Evolutionary conservation across 2,888 invertebrate species (phyloP), one percentile per base, ranked within the genome.

Genomic region (Escarpia spicata): DNA sequence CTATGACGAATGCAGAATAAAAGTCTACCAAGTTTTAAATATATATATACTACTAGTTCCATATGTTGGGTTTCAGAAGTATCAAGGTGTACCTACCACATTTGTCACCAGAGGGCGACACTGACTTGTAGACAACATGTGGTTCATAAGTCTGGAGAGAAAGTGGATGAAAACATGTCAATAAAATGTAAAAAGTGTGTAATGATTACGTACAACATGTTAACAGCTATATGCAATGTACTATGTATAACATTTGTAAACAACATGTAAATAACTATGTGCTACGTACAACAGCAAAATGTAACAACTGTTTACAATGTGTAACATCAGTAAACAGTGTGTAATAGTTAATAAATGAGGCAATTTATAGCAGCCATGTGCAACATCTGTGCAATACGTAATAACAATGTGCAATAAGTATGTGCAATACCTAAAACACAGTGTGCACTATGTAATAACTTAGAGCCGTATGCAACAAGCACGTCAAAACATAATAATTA

Each of bases 91-190:
- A 75, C 75, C 75, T 75, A 75, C 75, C 75, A 75, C 75, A 75
- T 75, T 75, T 75, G 75, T n/a, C 75, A 75, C 75, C 75, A 75
- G 75, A 75, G 26, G 75, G 75, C 19, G 75, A 75, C 75, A 75
- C 75, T 75, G 75, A 75, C 75, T 75, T 75, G 75, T 75, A 75
- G 75, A 75, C 75, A 26, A 75, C 75, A 75, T 75, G 75, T 75
- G 75, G 75, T 75, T 75, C 75, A 75, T 75, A 75, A 26, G 75
- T 75, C 75, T 75, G 75, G 26, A 75, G 75, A 75, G n/a, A 75
- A 26, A 75, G 19, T 19, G 19, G 75, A 75, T 3, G 6, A 75
- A 75, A 75, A 26, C 6, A 75, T 26, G 19, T 75, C 26, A 75
- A 26, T 26, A n/a, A 75, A 3, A 37, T 37, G 37, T 37, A 37